These are phyloP conservation scores for Acanthosoma haemorrhoidale DNA, from an alignment of 2,888 invertebrate species.

Conservation along the genomic window DNA sequence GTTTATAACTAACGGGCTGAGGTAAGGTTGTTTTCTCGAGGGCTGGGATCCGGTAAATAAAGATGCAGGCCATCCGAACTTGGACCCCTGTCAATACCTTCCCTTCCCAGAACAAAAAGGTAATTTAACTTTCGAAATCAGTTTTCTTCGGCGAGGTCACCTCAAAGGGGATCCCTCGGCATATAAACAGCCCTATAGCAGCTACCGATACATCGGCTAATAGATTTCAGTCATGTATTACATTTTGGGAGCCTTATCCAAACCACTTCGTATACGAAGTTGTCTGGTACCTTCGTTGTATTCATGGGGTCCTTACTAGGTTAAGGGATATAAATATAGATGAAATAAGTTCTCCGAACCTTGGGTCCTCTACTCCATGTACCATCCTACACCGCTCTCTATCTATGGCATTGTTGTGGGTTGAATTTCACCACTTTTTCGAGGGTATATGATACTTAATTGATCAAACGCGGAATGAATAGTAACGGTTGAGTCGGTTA, in stretches of 20 bases:
- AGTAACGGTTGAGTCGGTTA: too few relatives aligned
- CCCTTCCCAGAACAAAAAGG: neutral
- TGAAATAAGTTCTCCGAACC: too few relatives aligned
- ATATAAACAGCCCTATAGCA: neutral
- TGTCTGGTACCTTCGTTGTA: neutral
- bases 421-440: too few relatives aligned
- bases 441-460: too few relatives aligned
- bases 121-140: slow-evolving; percentile 12
- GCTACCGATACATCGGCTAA: neutral
- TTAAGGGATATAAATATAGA: neutral
- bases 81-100: neutral
- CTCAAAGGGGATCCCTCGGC: neutral
- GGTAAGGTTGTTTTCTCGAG: neutral
- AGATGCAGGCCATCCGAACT: neutral
- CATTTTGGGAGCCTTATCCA: too few relatives aligned
- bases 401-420: too few relatives aligned
- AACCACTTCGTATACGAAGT: too few relatives aligned
- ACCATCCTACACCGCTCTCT: too few relatives aligned
- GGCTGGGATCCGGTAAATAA: neutral
- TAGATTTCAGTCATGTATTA: neutral
- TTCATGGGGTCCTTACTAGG: slow-evolving; percentile 1
- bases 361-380: too few relatives aligned
- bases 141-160: slow-evolving; percentile 3
- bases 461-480: too few relatives aligned
- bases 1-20: neutral